Conservation (phyloP, 2,113 vertebrate species). For the Callopanchax toddi region DNA sequence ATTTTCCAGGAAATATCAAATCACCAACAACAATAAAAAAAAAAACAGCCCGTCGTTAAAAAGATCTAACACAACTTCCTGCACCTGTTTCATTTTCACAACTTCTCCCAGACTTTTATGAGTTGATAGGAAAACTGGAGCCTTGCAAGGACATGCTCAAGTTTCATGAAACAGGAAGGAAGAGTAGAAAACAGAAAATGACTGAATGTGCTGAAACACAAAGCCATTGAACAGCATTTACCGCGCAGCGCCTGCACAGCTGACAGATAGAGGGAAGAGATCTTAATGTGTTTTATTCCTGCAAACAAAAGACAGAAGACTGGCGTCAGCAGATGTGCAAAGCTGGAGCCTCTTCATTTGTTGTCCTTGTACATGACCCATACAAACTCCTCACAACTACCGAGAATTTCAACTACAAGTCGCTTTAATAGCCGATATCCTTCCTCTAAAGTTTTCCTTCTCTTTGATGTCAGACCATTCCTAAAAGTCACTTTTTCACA, state of each 20-base stretch:
- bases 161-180: slow-evolving; percentile 61
- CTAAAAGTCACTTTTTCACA: slow-evolving; percentile 16
- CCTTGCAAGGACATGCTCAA: slow-evolving; percentile 40
- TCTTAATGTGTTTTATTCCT: slow-evolving; percentile 53
- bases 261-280: slow-evolving; percentile 60
- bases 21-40: slow-evolving; percentile 17
- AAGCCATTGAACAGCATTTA: slow-evolving; percentile 70
- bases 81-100: slow-evolving; percentile 48
- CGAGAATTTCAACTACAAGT: not conserved
- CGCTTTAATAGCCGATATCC: not conserved
- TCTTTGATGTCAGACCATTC: not conserved
- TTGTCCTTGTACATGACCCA: slow-evolving; percentile 8
- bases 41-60: slow-evolving; percentile 24
- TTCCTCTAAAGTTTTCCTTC: not conserved
- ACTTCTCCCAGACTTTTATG: slow-evolving; percentile 55
- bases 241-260: slow-evolving; percentile 69
- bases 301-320: slow-evolving; percentile 63
- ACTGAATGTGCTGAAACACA: slow-evolving; percentile 65
- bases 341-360: slow-evolving; percentile 38
- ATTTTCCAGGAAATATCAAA: not conserved
- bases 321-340: slow-evolving; percentile 42
- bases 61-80: slow-evolving; percentile 37
- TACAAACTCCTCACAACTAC: too few relatives aligned
- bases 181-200: slow-evolving; percentile 59
- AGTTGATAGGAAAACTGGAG: slow-evolving; percentile 32